Base-by-base conservation (phyloP, 2,888 invertebrate species). In the Pilophorus perplexus region DNA sequence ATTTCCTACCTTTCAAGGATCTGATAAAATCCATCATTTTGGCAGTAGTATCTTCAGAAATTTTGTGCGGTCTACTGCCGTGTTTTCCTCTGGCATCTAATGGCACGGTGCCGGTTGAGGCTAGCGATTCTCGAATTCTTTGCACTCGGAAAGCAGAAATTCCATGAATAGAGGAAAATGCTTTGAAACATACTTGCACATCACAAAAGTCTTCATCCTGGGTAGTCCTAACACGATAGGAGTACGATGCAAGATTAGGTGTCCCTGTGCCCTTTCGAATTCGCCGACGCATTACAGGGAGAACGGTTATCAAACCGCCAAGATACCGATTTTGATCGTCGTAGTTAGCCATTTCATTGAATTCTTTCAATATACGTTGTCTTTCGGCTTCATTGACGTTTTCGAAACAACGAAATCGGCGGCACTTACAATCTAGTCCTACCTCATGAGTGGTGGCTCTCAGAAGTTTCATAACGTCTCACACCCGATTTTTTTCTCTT, bases 31-130 rank as follows among this genome's bases (percentile, higher is more conserved):
- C 42, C 18, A 54, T 46, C 14, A 67, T 44, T 59, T 66, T 64
- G 22, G 18, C 20, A 44, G 10, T 28, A 25, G 64, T 67, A 33
- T 67, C 67, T 38, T 54, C 48, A 40, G 68, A 59, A 18, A 66
- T 55, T 25, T 46, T 57, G 50, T 66, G 59, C 12, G 65, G 57
- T 62, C 59, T 57, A 38, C 33, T 68, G 28, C 28, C 33, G 42
- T 66, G 68, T 66, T 60, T 68, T 37, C 66, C 68, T 40, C 60
- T 38, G 10, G 59, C 42, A 52, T 68, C 68, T 16, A 46, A 38
- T 37, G 59, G 59, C 38, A 10, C 25, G 23, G 33, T 3, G 2
- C 57, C 37, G 10, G 22, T 6, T 5, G 37, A 3, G 20, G 27
- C n/a, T n/a, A 57, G 14, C 5, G 57, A 3, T 23, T 22, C 22